phyloP scores from a whole-genome alignment of 2,888 invertebrate genomes.

The Trachelus stipa region DNA sequence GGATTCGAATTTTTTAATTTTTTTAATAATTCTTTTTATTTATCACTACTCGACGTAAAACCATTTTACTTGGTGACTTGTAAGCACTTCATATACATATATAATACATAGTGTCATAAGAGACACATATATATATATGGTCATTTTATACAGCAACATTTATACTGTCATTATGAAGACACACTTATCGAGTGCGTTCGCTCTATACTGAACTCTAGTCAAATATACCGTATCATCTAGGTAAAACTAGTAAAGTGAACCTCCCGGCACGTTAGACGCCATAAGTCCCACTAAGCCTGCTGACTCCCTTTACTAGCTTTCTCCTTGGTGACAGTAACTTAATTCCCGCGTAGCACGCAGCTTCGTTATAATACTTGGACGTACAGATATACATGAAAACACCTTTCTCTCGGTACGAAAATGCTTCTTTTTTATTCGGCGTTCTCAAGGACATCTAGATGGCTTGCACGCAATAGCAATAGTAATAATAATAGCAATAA shows the following conservation, averaged over 20 bases:
- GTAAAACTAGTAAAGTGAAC: not conserved
- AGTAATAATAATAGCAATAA: constrained; percentile 42
- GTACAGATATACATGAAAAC: constrained; percentile 20
- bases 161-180: not conserved
- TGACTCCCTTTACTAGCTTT: too few species aligned
- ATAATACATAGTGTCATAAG: not conserved
- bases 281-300: not conserved
- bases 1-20: not conserved
- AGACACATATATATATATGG: not conserved
- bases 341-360: constrained; percentile 21
- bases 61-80: too few species aligned
- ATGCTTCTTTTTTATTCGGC: constrained; percentile 22
- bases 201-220: not conserved
- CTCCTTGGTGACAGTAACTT: too few species aligned
- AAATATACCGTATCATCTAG: not conserved
- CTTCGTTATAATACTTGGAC: constrained; percentile 29
- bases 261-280: not conserved
- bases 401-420: constrained; percentile 12
- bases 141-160: not conserved
- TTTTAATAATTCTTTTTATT: not conserved
- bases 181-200: not conserved
- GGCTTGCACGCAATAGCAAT: constrained; percentile 49
- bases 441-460: constrained; percentile 42
- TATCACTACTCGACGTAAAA: too few species aligned
- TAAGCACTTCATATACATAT: not conserved